These are phyloP conservation scores for Halcyon senegalensis DNA, from an alignment of 2,113 vertebrate species.

Conservation along the genomic window DNA sequence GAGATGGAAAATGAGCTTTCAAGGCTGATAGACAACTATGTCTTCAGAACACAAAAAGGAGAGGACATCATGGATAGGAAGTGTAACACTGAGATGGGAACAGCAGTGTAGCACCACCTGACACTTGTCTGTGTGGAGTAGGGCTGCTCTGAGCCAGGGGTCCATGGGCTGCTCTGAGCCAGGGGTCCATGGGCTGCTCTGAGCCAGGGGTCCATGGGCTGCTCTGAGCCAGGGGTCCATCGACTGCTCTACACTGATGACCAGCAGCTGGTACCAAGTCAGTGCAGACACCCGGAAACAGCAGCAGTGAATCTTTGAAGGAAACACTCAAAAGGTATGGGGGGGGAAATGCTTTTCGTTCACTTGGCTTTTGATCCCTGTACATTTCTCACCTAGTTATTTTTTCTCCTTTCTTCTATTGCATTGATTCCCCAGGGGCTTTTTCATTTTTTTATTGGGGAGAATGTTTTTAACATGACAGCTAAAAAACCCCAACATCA, in stretches of 20 bases:
- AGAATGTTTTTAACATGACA: not conserved
- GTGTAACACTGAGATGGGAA: not conserved
- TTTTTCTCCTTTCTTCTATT: not conserved
- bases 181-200: not conserved
- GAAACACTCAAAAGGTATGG: not conserved
- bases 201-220: not conserved
- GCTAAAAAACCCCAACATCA: not conserved
- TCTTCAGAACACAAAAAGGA: not conserved
- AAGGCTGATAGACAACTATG: accelerated
- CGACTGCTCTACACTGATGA: not conserved
- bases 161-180: not conserved
- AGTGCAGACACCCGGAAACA: not conserved
- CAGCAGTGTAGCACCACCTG: not conserved
- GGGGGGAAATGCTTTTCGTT: not conserved
- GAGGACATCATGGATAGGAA: not conserved
- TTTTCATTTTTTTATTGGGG: not conserved
- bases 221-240: not conserved
- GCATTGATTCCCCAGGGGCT: not conserved
- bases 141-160: not conserved
- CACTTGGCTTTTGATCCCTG: not conserved
- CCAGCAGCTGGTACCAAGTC: not conserved
- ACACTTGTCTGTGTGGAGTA: not conserved
- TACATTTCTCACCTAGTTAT: not conserved
- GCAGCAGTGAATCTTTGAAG: not conserved
- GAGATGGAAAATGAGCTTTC: not conserved